These are phyloP conservation scores for Bradysia coprophila DNA, from an alignment of 1,140 invertebrate genomes.

Conservation along the genomic window DNA sequence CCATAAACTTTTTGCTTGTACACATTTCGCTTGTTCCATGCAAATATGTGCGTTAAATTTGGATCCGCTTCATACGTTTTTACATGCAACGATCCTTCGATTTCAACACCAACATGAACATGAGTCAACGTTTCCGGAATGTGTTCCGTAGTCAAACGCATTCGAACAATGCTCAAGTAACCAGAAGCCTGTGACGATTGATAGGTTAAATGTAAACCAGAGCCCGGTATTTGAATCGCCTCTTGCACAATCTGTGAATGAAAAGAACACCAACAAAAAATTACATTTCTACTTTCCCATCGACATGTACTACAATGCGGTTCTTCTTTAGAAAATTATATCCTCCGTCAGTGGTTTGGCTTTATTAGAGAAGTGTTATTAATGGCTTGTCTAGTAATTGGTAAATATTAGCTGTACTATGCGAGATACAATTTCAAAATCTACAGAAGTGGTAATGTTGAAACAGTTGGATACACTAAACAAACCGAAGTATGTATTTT, in stretches of 20 bases:
- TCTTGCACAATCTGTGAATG: constrained; percentile 79
- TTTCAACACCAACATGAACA: constrained; percentile 76
- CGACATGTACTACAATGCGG: too few relatives aligned
- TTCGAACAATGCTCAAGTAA: constrained; percentile 79
- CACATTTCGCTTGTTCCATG: constrained; percentile 94
- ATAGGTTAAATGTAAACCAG: constrained; percentile 79
- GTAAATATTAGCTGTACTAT: background rate
- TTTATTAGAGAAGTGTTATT: too few relatives aligned
- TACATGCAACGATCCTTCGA: constrained; percentile 79
- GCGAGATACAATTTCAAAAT: too few relatives aligned
- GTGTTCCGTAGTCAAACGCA: constrained; percentile 66
- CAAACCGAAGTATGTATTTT: background rate
- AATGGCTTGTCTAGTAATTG: background rate
- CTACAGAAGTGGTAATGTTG: background rate
- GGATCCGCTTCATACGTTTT: constrained; percentile 91
- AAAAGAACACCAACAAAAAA: constrained; percentile 1
- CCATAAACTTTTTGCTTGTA: constrained; percentile 93
- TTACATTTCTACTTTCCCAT: background rate
- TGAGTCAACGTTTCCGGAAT: constrained; percentile 65
- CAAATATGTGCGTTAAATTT: constrained; percentile 83
- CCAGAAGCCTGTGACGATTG: constrained; percentile 82
- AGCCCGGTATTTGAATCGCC: constrained; percentile 80
- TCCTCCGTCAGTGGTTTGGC: too few relatives aligned
- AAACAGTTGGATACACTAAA: background rate
- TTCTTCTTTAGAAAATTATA: too few relatives aligned